Evolutionary conservation across 1,140 invertebrate genomes (phyloP), one percentile per base, ranked within the genome.

Genomic region (Drusus annulatus): DNA sequence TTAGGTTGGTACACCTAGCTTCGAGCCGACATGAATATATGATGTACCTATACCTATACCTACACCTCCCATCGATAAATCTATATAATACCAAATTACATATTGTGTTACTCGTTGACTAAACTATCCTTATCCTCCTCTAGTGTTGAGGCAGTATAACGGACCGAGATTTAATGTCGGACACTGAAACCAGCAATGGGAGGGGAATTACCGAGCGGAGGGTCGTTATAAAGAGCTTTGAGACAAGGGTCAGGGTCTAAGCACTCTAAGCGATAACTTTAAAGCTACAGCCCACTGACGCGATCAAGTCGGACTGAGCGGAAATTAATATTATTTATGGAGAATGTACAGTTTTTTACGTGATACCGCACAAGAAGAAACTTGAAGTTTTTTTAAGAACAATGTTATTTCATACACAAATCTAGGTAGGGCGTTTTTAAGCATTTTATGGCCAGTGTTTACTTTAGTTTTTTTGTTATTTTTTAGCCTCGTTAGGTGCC

Each of bases 151-250:
- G 10, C 25, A 25, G 13, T 21, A 65, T 65, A 23, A 23, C 23
- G 25, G 62, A 28, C 62, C 8, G 10, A 23, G 62, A n/a, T 60
- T n/a, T 65, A 65, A 65, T 65, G 62, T 16, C 15, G 23, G 3
- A 31, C 25, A 7, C 16, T 25, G 21, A 65, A 65, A 65, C 36
- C 36, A 65, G 62, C n/a, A 65, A 28, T 13, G 21, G 62, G 21
- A 0, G 21, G 19, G 2, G 16, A 17, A 65, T 65, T 65, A 65
- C 16, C 16, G 62, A 7, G 62, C 62, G 62, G 25, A 7, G 28
- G 62, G 62, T 65, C 25, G 28, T 10, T 31, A 28, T 28, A 65
- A 65, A 65, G 28, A 36, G 62, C 13, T 31, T 60, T 60, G 19
- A 60, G 19, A 60, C 19, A 15, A 17, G 13, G 56, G 56, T 60